Percentiles rank a stretch among this genome's conserved stretches.
Evolutionary conservation across 2,888 invertebrate genomes (phyloP).

Genomic region (Drosophila subquinaria): DNA sequence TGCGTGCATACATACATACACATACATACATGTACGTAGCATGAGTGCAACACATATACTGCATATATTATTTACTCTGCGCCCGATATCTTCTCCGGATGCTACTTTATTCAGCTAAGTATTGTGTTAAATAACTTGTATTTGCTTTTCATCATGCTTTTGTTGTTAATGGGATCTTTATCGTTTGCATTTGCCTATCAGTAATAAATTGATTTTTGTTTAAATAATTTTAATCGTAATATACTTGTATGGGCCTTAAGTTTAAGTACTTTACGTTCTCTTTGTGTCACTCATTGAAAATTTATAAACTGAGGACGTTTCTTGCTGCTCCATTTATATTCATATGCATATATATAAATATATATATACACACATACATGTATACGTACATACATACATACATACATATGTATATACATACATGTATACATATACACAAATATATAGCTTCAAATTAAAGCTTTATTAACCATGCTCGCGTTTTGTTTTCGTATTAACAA

Average conservation of each 20-base stretch:
- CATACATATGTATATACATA: slow-evolving; percentile 27
- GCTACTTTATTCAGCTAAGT: slow-evolving; percentile 46
- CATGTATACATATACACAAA: slow-evolving; percentile 64
- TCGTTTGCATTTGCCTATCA: slow-evolving; percentile 36
- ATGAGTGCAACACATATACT: slow-evolving; percentile 15
- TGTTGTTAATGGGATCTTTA: slow-evolving; percentile 8
- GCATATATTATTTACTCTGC: slow-evolving; percentile 12
- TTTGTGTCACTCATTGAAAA: slow-evolving; percentile 81
- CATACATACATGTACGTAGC: slow-evolving; percentile 24
- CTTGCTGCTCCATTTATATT: slow-evolving; percentile 39
- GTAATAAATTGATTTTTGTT: slow-evolving; percentile 59
- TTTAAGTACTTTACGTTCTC: slow-evolving; percentile 54
- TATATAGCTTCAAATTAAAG: slow-evolving; percentile 84
- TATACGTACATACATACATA: slow-evolving; percentile 20
- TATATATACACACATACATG: slow-evolving; percentile 17
- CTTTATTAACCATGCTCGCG: slow-evolving; percentile 85
- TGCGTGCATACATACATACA: slow-evolving; percentile 16
- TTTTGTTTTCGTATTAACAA: slow-evolving; percentile 84
- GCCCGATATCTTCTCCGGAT: slow-evolving; percentile 23
- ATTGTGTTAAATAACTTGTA: slow-evolving; percentile 53
- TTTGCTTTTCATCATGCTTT: slow-evolving; percentile 9
- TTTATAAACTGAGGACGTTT: slow-evolving; percentile 83
- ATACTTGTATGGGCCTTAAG: slow-evolving; percentile 68
- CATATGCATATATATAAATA: slow-evolving; percentile 31
- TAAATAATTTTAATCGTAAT: slow-evolving; percentile 60